phyloP scores from a whole-genome alignment of 2,888 invertebrate species.

The Tinea trinotella region DNA sequence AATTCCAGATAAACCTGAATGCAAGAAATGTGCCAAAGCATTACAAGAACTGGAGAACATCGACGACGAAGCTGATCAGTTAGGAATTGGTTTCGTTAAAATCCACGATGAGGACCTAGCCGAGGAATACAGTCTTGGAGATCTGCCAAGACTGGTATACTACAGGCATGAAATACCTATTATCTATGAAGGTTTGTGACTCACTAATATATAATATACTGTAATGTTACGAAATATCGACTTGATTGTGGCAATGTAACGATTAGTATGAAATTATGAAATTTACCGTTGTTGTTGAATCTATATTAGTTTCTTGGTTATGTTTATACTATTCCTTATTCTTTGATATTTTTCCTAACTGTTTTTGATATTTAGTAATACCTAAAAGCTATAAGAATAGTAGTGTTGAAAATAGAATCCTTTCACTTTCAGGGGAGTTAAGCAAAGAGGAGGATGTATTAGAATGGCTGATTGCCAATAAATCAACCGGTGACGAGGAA shows the following conservation, averaged over 20 bases:
- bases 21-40: constrained; percentile 92
- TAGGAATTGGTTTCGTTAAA: constrained; percentile 95
- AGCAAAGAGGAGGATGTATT: constrained; percentile 92
- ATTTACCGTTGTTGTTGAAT: too few species aligned
- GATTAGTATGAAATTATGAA: too few species aligned
- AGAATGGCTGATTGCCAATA: constrained; percentile 94
- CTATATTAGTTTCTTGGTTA: too few species aligned
- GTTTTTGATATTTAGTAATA: too few species aligned
- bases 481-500: constrained; percentile 93
- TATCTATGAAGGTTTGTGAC: constrained; percentile 88
- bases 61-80: constrained; percentile 94
- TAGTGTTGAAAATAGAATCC: background rate
- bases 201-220: constrained; percentile 36
- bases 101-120: constrained; percentile 92
- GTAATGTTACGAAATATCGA: constrained; percentile 33
- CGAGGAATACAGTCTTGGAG: constrained; percentile 92
- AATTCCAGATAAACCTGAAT: constrained; percentile 90
- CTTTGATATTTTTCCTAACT: too few species aligned
- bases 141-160: constrained; percentile 90
- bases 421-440: constrained; percentile 77
- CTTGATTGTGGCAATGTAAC: constrained; percentile 17
- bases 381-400: background rate
- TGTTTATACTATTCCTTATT: too few species aligned
- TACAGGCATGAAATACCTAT: constrained; percentile 95
- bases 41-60: constrained; percentile 94